These are phyloP conservation scores for Varanus salvator DNA, from an alignment of 2,113 vertebrate genomes.

Conservation along the genomic window DNA sequence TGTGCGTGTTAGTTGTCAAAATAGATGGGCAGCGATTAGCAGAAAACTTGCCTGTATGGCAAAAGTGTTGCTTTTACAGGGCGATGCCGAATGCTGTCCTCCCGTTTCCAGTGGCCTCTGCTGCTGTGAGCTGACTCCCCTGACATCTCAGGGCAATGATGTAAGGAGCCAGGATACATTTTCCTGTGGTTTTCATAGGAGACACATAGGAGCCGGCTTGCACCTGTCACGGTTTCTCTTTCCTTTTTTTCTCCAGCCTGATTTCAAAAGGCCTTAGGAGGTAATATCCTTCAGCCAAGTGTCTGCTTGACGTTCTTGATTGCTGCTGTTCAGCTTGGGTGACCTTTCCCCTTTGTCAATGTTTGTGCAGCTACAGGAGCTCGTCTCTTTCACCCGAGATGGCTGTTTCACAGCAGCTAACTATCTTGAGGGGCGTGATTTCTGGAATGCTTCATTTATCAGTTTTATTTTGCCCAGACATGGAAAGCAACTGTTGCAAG, in stretches of 20 bases:
- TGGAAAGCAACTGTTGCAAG: background rate
- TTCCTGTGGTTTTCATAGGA: slow-evolving; percentile 36
- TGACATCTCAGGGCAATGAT: slow-evolving; percentile 46
- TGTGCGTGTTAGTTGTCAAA: background rate
- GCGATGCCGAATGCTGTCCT: slow-evolving; percentile 37
- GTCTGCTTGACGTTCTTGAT: slow-evolving; percentile 43
- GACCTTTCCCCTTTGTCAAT: slow-evolving; percentile 52
- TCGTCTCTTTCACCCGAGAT: slow-evolving; percentile 32
- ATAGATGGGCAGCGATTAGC: background rate
- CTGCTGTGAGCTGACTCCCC: slow-evolving; percentile 29
- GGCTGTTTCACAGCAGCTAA: slow-evolving; percentile 32
- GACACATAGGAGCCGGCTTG: slow-evolving; percentile 17
- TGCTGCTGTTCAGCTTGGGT: slow-evolving; percentile 29
- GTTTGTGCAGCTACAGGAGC: background rate
- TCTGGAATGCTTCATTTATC: background rate
- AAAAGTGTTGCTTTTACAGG: slow-evolving; percentile 27
- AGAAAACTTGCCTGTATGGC: background rate
- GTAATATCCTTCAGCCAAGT: background rate
- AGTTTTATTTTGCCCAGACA: background rate
- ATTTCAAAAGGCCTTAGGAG: slow-evolving; percentile 50
- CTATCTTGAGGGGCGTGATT: background rate
- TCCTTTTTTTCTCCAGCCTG: slow-evolving; percentile 3
- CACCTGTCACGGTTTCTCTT: slow-evolving; percentile 24
- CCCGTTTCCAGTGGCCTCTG: slow-evolving; percentile 45
- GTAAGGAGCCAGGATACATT: slow-evolving; percentile 35